Conservation (phyloP, 1,140 invertebrate genomes). For the Hylaeus volcanicus region DNA sequence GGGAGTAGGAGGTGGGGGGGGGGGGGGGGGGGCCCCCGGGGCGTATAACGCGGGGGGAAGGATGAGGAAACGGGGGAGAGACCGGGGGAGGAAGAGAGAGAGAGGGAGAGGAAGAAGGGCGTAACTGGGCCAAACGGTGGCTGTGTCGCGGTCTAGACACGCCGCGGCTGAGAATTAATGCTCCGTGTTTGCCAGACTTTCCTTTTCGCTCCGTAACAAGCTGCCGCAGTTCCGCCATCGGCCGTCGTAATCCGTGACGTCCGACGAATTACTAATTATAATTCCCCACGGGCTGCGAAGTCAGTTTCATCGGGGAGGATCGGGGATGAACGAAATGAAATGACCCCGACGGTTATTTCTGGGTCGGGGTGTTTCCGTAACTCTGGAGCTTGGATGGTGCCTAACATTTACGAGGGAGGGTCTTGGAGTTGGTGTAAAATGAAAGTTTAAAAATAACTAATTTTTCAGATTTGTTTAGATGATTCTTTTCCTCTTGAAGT, state of each 20-base stretch:
- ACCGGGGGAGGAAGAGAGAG: constrained; percentile 16
- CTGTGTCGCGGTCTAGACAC: constrained; percentile 64
- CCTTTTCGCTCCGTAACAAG: constrained; percentile 55
- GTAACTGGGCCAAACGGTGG: constrained; percentile 66
- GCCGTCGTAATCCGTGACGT: constrained; percentile 38
- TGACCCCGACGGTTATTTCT: neutral
- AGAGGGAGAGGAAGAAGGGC: constrained; percentile 54
- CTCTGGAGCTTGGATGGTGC: no score
- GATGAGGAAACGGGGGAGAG: constrained; percentile 4
- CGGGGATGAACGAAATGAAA: neutral
- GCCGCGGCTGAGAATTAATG: constrained; percentile 58
- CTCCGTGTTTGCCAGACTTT: constrained; percentile 55
- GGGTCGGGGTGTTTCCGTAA: neutral
- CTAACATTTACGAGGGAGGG: no score
- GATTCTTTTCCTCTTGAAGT: no score
- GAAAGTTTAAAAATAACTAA: no score
- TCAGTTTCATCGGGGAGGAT: neutral
- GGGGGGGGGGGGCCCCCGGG: no score
- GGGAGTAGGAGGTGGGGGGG: neutral
- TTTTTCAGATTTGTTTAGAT: no score
- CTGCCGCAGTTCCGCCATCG: constrained; percentile 25
- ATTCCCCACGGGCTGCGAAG: neutral
- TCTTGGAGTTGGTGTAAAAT: no score
- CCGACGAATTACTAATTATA: constrained; percentile 41
- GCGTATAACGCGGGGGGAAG: constrained; percentile 27